Conservation (phyloP, 2,888 invertebrate species). For the Liodrosophila aerea region DNA sequence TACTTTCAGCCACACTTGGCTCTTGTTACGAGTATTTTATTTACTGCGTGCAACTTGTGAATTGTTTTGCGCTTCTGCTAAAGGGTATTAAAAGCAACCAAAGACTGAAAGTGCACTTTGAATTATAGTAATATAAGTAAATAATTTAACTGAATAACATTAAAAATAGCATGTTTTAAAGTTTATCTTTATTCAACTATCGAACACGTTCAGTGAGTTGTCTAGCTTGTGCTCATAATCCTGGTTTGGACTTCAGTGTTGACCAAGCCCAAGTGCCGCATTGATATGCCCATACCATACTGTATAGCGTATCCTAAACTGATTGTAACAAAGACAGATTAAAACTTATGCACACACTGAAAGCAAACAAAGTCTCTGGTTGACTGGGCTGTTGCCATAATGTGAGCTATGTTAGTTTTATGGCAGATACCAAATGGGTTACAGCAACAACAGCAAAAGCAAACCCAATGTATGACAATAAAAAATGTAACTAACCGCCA, state of each 20-base stretch:
- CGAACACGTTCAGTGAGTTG: no score
- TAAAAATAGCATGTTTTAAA: no score
- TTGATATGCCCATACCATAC: conserved; percentile 22
- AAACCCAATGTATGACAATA: conserved; percentile 64
- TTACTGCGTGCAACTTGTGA: conserved; percentile 54
- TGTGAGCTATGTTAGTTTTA: conserved; percentile 76
- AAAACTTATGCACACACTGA: conserved; percentile 75
- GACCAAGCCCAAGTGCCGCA: conserved; percentile 12
- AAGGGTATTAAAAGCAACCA: conserved; percentile 22
- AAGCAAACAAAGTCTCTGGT: conserved; percentile 37
- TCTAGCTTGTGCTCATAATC: no score
- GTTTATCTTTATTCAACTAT: no score
- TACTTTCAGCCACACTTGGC: conserved; percentile 61
- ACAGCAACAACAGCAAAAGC: conserved; percentile 32
- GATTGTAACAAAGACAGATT: conserved; percentile 74
- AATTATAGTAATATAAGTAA: no score
- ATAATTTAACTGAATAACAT: no score
- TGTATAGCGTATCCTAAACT: conserved; percentile 32
- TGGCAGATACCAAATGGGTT: conserved; percentile 71
- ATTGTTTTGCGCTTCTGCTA: conserved; percentile 45
- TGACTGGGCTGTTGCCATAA: conserved; percentile 53
- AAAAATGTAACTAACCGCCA: conserved; percentile 73
- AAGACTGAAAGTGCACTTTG: not conserved
- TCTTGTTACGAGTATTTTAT: conserved; percentile 58
- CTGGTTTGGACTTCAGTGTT: conserved; percentile 25